These are phyloP conservation scores for Cephalotes varians DNA, from an alignment of 2,888 invertebrate genomes.

Conservation along the genomic window DNA sequence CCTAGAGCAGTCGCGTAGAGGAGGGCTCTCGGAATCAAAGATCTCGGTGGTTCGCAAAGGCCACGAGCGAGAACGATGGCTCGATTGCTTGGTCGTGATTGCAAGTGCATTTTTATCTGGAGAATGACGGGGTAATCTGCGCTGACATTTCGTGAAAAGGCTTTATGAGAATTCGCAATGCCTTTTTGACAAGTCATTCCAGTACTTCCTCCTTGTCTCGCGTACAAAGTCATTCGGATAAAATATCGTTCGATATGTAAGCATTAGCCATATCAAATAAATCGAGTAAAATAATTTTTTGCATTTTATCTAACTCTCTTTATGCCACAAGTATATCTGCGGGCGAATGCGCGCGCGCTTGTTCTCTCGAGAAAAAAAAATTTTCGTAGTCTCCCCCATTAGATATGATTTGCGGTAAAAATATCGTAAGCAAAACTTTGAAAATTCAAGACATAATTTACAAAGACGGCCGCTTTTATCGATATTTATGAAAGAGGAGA, in stretches of 20 bases:
- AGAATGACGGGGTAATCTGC: conserved; percentile 42
- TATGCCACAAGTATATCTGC: neutral
- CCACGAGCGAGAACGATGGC: conserved; percentile 3
- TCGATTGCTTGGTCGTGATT: conserved; percentile 44
- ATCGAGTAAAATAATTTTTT: conserved; percentile 2
- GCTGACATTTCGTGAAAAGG: conserved; percentile 37
- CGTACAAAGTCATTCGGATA: conserved; percentile 29
- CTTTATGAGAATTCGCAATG: neutral
- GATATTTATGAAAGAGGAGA: no score
- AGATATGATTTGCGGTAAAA: conserved; percentile 22
- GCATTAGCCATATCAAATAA: conserved; percentile 11
- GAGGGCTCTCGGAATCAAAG: conserved; percentile 28
- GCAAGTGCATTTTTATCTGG: conserved; percentile 39
- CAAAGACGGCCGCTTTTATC: conserved; percentile 12
- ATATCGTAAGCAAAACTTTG: neutral
- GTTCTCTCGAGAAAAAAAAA: neutral
- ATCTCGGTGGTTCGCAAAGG: conserved; percentile 15
- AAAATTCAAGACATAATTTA: conserved; percentile 19
- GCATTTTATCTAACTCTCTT: conserved; percentile 13
- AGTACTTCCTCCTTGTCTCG: neutral
- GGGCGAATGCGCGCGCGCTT: neutral
- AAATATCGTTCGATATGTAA: neutral
- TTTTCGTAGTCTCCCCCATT: neutral
- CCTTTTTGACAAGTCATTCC: conserved; percentile 24
- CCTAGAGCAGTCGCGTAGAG: conserved; percentile 10